Conservation (phyloP, 2,113 vertebrate species). For the Coryphaenoides rupestris region DNA sequence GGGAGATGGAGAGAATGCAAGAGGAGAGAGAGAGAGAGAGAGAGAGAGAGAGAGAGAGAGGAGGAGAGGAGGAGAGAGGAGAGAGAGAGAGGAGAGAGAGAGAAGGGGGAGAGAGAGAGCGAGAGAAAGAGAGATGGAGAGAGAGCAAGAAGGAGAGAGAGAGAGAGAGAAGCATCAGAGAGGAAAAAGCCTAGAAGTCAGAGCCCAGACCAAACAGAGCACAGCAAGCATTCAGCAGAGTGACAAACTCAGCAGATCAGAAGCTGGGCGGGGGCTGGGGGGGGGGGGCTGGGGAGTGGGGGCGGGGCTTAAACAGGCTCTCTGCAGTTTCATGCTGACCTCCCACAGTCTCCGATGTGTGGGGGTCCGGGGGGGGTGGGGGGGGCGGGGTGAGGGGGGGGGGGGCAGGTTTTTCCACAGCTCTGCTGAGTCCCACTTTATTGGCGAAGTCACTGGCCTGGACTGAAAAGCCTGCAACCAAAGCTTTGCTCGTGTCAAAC, state of each 20-base stretch:
- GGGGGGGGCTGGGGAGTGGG: not conserved
- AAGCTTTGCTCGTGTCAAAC: not conserved
- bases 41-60: no score
- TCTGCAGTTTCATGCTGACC: constrained; percentile 31
- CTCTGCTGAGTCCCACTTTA: constrained; percentile 12
- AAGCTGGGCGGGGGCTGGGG: not conserved
- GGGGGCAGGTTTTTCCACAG: constrained; percentile 22
- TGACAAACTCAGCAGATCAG: constrained; percentile 17
- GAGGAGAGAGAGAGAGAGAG: no score
- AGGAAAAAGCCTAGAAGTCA: not conserved
- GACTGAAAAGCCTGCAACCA: constrained; percentile 8
- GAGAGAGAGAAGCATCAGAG: not conserved
- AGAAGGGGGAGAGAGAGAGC: no score
- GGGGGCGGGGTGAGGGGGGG: constrained; percentile 15
- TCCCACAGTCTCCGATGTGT: constrained; percentile 17
- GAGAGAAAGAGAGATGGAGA: no score
- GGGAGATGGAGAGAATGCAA: no score
- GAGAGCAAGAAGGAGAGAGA: no score
- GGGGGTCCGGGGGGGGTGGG: constrained; percentile 7
- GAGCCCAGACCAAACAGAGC: not conserved
- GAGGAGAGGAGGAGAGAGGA: no score
- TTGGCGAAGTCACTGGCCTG: constrained; percentile 15
- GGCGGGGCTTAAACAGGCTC: constrained; percentile 12
- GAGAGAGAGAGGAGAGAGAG: no score
- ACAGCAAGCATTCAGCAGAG: constrained; percentile 16